Evolutionary conservation across 2,797 vertebrate species (phyloP).

Genomic region (Eleutherodactylus coqui): DNA sequence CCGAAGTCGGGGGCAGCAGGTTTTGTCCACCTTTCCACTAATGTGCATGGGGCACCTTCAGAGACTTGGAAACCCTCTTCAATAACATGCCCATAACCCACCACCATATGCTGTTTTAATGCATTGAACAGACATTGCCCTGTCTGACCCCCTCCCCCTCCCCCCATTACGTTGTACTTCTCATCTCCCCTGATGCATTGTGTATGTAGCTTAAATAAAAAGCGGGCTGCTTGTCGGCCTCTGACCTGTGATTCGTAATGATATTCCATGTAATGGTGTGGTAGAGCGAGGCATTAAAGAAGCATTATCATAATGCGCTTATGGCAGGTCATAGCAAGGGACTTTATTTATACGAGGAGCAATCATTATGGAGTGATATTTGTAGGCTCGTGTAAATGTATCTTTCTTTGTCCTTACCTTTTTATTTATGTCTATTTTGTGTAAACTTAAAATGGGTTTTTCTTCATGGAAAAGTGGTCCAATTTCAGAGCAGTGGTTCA

Average conservation of each 20-base stretch:
- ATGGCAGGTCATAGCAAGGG: slow-evolving; percentile 49
- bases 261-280: slow-evolving; percentile 42
- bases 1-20: too few species aligned
- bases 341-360: slow-evolving; percentile 26
- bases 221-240: slow-evolving; percentile 16
- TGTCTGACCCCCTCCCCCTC: not conserved
- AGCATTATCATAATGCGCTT: slow-evolving; percentile 50
- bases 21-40: too few species aligned
- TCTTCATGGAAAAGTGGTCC: not conserved
- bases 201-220: slow-evolving; percentile 42
- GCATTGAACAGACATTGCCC: not conserved
- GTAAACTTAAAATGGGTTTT: not conserved
- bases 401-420: slow-evolving; percentile 30
- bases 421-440: not conserved
- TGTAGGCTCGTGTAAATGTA: not conserved
- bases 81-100: too few species aligned
- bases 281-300: slow-evolving; percentile 42
- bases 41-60: not conserved
- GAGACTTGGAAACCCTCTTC: not conserved
- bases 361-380: slow-evolving; percentile 20
- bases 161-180: not conserved
- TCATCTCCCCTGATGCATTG: slow-evolving; percentile 6
- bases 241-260: slow-evolving; percentile 53
- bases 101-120: not conserved
- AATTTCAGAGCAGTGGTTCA: not conserved